Evolutionary conservation across 2,113 vertebrate genomes (phyloP).

Genomic region (Heterochromis multidens): DNA sequence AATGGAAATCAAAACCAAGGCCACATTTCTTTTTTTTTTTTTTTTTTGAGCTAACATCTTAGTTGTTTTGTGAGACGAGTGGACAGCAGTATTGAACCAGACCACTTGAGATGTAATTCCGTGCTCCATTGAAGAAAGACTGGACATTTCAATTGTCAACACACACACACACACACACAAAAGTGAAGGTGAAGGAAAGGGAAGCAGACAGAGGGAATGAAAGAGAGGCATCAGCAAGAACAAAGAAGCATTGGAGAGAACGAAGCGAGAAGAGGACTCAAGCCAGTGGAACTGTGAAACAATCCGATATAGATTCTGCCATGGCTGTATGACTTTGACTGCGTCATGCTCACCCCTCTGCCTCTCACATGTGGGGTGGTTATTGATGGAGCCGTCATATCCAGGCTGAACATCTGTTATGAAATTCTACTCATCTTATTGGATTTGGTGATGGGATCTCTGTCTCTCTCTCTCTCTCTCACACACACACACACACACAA

Average conservation of each 20-base stretch:
- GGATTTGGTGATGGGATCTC: constrained; percentile 67
- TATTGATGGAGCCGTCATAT: constrained; percentile 77
- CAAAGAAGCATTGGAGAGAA: constrained; percentile 1
- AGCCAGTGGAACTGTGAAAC: constrained; percentile 55
- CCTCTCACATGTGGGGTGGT: constrained; percentile 65
- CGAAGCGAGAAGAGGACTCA: constrained; percentile 11
- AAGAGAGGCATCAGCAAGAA: constrained; percentile 36
- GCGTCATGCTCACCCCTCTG: constrained; percentile 45
- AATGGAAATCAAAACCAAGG: constrained; percentile 55
- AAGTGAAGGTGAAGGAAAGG: constrained; percentile 35
- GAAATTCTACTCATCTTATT: constrained; percentile 72
- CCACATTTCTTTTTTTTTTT: not conserved
- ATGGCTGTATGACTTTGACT: constrained; percentile 59
- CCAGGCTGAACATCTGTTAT: constrained; percentile 74
- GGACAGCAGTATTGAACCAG: constrained; percentile 65
- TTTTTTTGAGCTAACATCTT: constrained; percentile 49
- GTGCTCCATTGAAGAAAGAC: constrained; percentile 68
- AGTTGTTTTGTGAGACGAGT: constrained; percentile 16
- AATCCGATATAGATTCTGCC: constrained; percentile 54
- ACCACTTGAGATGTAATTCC: constrained; percentile 73
- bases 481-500: not conserved
- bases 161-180: not conserved
- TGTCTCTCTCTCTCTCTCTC: constrained; percentile 30
- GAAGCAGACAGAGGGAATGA: constrained; percentile 22
- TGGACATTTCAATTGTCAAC: constrained; percentile 65